These are phyloP conservation scores for Elymnias hypermnestra DNA, from an alignment of 1,140 invertebrate species.

Conservation along the genomic window DNA sequence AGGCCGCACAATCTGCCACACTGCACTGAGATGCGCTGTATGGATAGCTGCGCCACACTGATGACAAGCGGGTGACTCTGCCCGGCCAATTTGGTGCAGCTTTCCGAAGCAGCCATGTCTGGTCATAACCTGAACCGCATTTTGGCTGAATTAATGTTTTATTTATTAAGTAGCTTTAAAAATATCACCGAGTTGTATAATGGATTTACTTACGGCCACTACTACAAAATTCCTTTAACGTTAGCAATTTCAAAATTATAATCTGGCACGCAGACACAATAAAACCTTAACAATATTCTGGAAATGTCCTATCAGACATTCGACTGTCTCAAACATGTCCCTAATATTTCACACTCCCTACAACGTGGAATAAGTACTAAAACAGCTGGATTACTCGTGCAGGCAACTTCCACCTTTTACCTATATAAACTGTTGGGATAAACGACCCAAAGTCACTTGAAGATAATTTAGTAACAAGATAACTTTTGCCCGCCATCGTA, in stretches of 20 bases:
- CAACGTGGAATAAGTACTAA: slow-evolving; percentile 14
- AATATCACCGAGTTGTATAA: no score
- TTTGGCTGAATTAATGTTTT: no score
- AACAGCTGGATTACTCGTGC: slow-evolving; percentile 25
- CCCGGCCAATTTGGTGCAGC: no score
- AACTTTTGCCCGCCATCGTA: slow-evolving; percentile 38
- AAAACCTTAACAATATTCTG: not conserved
- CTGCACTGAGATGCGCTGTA: no score
- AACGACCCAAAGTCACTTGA: slow-evolving; percentile 23
- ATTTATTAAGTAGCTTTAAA: no score
- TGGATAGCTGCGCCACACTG: no score
- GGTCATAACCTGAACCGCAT: no score
- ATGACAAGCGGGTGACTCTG: no score
- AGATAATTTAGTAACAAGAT: slow-evolving; percentile 15
- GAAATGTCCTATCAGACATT: slow-evolving; percentile 7
- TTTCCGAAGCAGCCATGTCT: no score
- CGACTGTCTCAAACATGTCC: not conserved
- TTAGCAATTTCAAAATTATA: not conserved
- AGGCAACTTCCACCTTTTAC: slow-evolving; percentile 31
- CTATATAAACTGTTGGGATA: slow-evolving; percentile 21
- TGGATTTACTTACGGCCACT: no score
- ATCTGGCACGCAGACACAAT: not conserved
- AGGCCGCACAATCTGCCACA: no score
- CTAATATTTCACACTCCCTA: slow-evolving; percentile 24
- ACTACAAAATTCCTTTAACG: not conserved